Base-by-base conservation (phyloP, 1,140 invertebrate species). In the Wiebesia pumilae region DNA sequence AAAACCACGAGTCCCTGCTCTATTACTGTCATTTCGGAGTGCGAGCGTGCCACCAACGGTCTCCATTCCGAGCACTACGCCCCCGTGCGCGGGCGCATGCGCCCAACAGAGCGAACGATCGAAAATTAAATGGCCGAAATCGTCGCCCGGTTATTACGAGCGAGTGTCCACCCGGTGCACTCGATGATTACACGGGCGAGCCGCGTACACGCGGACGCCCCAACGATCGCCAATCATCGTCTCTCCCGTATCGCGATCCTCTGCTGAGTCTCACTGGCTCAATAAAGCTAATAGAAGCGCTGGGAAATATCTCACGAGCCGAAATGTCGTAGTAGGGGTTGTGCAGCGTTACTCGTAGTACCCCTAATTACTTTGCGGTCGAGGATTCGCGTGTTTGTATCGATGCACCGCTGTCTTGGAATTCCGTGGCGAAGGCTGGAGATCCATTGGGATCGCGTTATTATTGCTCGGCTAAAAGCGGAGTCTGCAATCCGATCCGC, bases 81-180 rank as follows among this genome's bases (percentile, higher is more conserved):
- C 47, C 40, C 27, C 80, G 47, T 21, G 78, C 51, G 47, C 78
- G 54, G 24, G 38, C 81, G 67, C 38, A 47, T 40, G n/a, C 81
- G 51, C n/a, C 43, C n/a, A 78, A 3, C 12, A 7, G 30, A 43
- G 9, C 47, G 43, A 43, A 33, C 62, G 38, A 30, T 43, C 19
- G 58, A 65, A 83, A 83, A 85, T 85, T 85, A 85, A 85, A 81
- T 85, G 84, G 12, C 67, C 84, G 65, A 62, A 85, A 85, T 73
- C 47, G 83, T 69, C 83, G 81, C 43, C 24, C 38, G 58, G 33
- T 67, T 40, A 80, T 80, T 80, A 62, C 16, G 33, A 33, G 54
- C 69, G 47, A 21, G 38, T 43, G 71, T 75, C 38, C 51, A 30
- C 71, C 27, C 83, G 35, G 33, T 30, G 14, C 81, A 40, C 24